Base-by-base conservation (phyloP, 2,113 vertebrate genomes). In the Paraplagusia blochii region DNA sequence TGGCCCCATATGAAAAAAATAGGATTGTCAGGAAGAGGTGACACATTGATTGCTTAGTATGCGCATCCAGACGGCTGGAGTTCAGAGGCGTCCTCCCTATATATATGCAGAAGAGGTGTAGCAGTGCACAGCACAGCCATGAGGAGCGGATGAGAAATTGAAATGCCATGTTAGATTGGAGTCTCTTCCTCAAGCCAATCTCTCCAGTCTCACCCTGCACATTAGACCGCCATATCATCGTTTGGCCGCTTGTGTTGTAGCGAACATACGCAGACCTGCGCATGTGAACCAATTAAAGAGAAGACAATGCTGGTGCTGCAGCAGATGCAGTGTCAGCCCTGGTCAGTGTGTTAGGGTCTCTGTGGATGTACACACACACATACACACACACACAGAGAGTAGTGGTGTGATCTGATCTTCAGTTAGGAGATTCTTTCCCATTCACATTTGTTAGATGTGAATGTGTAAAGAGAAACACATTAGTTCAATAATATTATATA, bases 21-120 rank as follows among this genome's bases (percentile, higher is more conserved):
- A 87, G 78, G 87, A 86, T 81, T 89, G 89, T 89, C 87, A 89
- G 80, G 83, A 81, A 80, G 86, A 89, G 86, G 89, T 90, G 88
- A 90, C 89, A 91, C 90, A 88, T 90, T 90, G 87, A 90, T 88
- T 90, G 88, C 87, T 91, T 91, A 91, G 88, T 87, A 92, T 91
- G 83, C 84, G 72, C 85, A 89, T 90, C 85, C 81, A 84, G 81
- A 74, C 82, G 82, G 84, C 83, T 77, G 69, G 80, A 81, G 82
- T 87, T 84, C 79, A 79, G 69, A 79, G 77, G 77, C 79, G 79
- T 76, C 81, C 83, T 86, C 78, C 83, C 80, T 80, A 89, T 90
- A 89, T 90, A 89, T 88, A 88, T 90, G 85, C 89, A 89, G 86
- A 88, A 74, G 81, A 88, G 86, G 74, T 79, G 63, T 74, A 80